Evolutionary conservation across 2,797 vertebrate species (phyloP), one percentile per base, ranked within the genome.

Genomic region (Sarcophilus harrisii): DNA sequence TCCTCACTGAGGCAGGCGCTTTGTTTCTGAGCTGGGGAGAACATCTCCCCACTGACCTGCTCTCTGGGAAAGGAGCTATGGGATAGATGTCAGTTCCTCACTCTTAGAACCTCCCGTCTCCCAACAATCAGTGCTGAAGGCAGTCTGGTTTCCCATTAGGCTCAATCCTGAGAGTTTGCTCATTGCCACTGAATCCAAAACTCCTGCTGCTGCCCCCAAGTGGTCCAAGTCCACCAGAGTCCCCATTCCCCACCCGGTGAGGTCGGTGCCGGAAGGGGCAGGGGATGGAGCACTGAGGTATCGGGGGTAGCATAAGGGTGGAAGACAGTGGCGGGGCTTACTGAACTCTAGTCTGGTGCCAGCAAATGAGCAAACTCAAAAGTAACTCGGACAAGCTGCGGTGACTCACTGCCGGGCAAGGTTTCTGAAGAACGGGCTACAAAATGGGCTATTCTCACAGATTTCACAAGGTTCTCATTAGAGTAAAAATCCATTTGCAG

Each of bases 351-450:
- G 21, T n/a, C 14, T 94, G 81, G 96, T 57, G 92, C 90, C 96
- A 97, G 94, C 0, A 58, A 96, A 60, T 1, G 0, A 97, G 89
- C 4, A 0, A 97, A 96, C 91, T 97, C 94, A 91, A 96, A 92
- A 96, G 38, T 16, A 96, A 93, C 59, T 97, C 94, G 96, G 13
- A 18, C 90, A 95, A 97, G 95, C 95, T 0, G 0, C 55, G 94
- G 94, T 93, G 95, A 97, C 30, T 58, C 52, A 24, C 0, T 81
- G 91, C 60, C 96, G 94, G 96, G 93, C 94, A 96, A 90, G 92
- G 96, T n/a, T 90, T 95, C 1, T 59, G 10, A 60, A 94, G 91
- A 81, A 57, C 38, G 91, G 45, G 87, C n/a, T 49, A 87, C 54
- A 93, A 94, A 55, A 12, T 0, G 3, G 97, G 59, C 52, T 10